Percentiles rank a stretch among this genome's conserved stretches.
Evolutionary conservation across 1,140 invertebrate species (phyloP).

Genomic region (Ips typographus): DNA sequence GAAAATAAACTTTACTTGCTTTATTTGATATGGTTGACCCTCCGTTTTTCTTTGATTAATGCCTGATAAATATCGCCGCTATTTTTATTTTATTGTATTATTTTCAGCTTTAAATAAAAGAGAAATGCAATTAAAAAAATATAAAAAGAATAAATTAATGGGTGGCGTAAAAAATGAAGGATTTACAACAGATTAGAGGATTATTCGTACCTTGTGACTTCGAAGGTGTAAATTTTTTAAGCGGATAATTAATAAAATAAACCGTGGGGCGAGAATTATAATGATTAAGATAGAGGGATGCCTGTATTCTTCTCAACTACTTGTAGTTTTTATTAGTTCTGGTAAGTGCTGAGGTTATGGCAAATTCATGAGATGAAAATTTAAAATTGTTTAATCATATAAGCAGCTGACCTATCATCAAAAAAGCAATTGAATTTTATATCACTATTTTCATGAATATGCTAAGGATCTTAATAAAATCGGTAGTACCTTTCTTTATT

Average conservation of each 20-base stretch:
- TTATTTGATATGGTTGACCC: no score
- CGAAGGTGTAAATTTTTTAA: conserved; percentile 27
- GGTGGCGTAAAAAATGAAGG: conserved; percentile 13
- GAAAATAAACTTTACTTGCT: no score
- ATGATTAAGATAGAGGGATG: conserved; percentile 32
- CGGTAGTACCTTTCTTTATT: no score
- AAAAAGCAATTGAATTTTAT: conserved; percentile 32
- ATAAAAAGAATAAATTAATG: conserved; percentile 29
- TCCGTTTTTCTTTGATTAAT: no score
- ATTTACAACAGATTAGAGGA: conserved; percentile 28
- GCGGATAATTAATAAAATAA: conserved; percentile 34
- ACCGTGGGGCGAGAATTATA: conserved; percentile 25
- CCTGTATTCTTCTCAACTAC: no score
- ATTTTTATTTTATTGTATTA: no score
- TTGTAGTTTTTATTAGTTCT: no score
- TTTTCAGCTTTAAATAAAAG: neutral
- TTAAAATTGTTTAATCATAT: no score
- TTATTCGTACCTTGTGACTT: conserved; percentile 21
- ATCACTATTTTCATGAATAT: conserved; percentile 41
- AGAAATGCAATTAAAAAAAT: neutral
- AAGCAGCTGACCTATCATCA: no score
- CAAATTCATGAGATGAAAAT: no score
- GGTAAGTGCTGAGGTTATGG: no score
- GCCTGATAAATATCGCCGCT: no score
- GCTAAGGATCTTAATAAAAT: conserved; percentile 37